Conservation (phyloP, 2,113 vertebrate species). For the Tympanuchus pallidicinctus region DNA sequence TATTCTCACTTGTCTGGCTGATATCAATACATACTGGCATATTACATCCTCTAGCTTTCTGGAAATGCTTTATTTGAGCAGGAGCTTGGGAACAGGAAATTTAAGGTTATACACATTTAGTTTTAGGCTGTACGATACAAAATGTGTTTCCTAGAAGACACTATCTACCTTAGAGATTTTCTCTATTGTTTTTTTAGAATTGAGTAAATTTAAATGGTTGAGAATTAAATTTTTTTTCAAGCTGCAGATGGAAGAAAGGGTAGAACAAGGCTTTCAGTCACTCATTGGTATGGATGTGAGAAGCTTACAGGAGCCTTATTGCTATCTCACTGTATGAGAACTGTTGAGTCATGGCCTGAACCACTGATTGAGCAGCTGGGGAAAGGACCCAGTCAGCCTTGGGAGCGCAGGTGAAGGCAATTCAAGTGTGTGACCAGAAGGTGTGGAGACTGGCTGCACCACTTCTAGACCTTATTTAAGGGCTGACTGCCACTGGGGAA, state of each 20-base stretch:
- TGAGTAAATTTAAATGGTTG: constrained; percentile 10
- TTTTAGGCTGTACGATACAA: constrained; percentile 35
- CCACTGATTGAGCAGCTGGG: no score
- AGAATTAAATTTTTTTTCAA: background rate
- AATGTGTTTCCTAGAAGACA: constrained; percentile 52
- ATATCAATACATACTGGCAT: constrained; percentile 49
- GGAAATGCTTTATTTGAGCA: constrained; percentile 65
- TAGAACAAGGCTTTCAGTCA: background rate
- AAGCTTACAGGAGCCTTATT: accelerated
- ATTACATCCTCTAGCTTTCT: constrained; percentile 67
- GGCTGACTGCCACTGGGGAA: no score
- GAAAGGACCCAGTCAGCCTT: no score
- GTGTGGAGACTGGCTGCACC: no score
- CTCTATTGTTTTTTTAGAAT: background rate
- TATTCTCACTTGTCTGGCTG: constrained; percentile 62
- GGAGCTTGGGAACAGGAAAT: constrained; percentile 69
- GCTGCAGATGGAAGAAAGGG: background rate
- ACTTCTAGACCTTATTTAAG: no score
- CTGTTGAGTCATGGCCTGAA: no score
- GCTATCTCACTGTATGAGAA: background rate
- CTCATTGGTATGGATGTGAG: background rate
- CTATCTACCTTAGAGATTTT: constrained; percentile 7
- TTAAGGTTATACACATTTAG: constrained; percentile 38
- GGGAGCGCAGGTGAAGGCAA: no score
- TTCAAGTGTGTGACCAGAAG: no score